phyloP scores from a whole-genome alignment of 2,113 vertebrate species.

The Willisornis vidua region DNA sequence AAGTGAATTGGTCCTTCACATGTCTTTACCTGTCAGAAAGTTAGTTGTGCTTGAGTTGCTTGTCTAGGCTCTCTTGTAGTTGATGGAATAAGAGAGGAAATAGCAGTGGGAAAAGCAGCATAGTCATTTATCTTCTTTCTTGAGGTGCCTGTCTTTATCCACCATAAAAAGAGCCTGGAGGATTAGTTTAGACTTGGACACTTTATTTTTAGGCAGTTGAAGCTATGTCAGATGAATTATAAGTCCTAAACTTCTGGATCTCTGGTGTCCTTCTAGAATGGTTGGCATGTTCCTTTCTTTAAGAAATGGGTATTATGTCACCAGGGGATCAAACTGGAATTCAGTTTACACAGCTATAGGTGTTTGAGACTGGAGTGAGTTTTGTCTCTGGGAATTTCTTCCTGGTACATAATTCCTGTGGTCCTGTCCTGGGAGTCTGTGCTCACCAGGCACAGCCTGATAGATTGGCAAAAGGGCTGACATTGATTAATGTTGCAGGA shows the following conservation, averaged over 20 bases:
- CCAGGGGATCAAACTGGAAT: background rate
- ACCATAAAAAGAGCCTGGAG: background rate
- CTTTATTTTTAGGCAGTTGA: background rate
- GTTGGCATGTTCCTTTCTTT: background rate
- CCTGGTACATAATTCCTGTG: background rate
- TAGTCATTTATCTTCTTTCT: background rate
- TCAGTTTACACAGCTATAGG: background rate
- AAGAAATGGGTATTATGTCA: background rate
- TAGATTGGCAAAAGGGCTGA: background rate
- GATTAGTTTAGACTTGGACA: background rate
- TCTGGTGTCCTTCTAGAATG: background rate
- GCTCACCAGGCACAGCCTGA: rapidly evolving
- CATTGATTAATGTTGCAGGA: background rate
- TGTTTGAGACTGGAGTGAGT: background rate
- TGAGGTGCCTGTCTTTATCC: background rate
- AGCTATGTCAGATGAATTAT: background rate
- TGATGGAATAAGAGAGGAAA: background rate
- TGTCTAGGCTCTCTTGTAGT: background rate
- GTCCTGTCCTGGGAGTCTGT: background rate
- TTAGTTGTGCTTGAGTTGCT: background rate
- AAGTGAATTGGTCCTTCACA: background rate
- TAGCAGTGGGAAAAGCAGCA: background rate
- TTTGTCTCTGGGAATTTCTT: background rate
- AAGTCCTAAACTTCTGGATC: background rate
- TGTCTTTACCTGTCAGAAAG: background rate